These are phyloP conservation scores for Orthosia cruda DNA, from an alignment of 2,888 invertebrate genomes.

Conservation along the genomic window DNA sequence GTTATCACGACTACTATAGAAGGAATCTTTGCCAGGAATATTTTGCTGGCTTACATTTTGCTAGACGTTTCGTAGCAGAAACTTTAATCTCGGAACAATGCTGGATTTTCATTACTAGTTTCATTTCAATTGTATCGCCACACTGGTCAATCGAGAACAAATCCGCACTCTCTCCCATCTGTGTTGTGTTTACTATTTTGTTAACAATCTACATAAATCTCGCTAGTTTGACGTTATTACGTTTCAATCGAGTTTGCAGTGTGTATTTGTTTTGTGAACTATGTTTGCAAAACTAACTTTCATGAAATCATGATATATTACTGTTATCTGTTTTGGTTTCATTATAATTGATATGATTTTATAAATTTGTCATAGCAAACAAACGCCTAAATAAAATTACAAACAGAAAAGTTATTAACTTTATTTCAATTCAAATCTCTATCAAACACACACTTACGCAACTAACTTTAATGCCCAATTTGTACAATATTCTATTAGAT, in stretches of 20 bases:
- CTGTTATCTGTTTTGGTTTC: not conserved
- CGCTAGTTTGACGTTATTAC: slow-evolving; percentile 11
- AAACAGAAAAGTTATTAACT: slow-evolving; percentile 33
- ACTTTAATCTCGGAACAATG: slow-evolving; percentile 62
- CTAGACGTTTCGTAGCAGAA: slow-evolving; percentile 31
- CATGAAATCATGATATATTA: not conserved
- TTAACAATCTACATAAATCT: slow-evolving; percentile 49
- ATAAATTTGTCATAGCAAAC: not conserved
- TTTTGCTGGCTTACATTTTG: slow-evolving; percentile 49
- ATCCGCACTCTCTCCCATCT: not conserved
- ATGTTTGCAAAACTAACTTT: not conserved
- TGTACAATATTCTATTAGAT: slow-evolving; percentile 31
- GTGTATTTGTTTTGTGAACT: slow-evolving; percentile 18
- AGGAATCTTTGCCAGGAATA: slow-evolving; percentile 32
- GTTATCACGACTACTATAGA: slow-evolving; percentile 26
- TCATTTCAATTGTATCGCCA: slow-evolving; percentile 30
- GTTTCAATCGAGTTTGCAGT: slow-evolving; percentile 24
- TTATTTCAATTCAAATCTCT: slow-evolving; percentile 49
- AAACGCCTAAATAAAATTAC: slow-evolving; percentile 57
- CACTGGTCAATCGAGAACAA: slow-evolving; percentile 42
- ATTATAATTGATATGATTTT: not conserved
- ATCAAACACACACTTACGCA: slow-evolving; percentile 24
- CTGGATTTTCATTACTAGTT: slow-evolving; percentile 52
- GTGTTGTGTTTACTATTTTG: slow-evolving; percentile 40
- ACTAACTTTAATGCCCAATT: slow-evolving; percentile 25